phyloP scores from a whole-genome alignment of 2,888 invertebrate genomes.

The Endotricha flammealis region DNA sequence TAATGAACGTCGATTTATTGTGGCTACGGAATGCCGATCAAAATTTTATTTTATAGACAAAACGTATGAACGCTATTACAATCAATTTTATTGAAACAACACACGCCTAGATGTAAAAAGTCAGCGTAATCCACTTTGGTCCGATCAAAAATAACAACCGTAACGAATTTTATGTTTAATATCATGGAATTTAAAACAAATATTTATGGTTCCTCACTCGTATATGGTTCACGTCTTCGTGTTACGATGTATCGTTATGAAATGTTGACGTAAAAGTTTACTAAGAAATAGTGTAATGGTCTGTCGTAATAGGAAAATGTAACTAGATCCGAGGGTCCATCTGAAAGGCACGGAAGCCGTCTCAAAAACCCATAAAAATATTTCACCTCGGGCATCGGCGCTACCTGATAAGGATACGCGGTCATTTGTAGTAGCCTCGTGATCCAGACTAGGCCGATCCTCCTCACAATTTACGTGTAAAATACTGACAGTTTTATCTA shows the following conservation, averaged over 20 bases:
- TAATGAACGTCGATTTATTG: conserved; percentile 73
- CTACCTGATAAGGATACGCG: conserved; percentile 73
- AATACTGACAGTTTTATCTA: conserved; percentile 46
- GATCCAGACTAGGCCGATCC: conserved; percentile 39
- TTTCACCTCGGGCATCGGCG: conserved; percentile 60
- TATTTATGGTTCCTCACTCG: conserved; percentile 37
- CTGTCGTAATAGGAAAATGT: conserved; percentile 53
- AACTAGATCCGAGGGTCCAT: conserved; percentile 50
- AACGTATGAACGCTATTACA: conserved; percentile 55
- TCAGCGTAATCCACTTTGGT: conserved; percentile 34
- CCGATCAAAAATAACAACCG: conserved; percentile 53
- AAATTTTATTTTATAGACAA: conserved; percentile 57
- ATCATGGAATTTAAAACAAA: conserved; percentile 36
- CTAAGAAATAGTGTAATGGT: conserved; percentile 37
- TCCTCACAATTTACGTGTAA: conserved; percentile 57
- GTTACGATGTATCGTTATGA: conserved; percentile 29
- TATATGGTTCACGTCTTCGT: conserved; percentile 19
- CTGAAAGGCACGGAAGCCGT: conserved; percentile 60
- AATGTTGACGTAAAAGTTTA: conserved; percentile 43
- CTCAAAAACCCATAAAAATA: conserved; percentile 66
- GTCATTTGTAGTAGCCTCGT: conserved; percentile 63
- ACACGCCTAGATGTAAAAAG: conserved; percentile 37
- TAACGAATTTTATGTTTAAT: conserved; percentile 46
- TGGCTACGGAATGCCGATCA: conserved; percentile 53
- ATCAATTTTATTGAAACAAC: conserved; percentile 55